A percentile compares a stretch with the other conserved stretches of the same genome.
These are phyloP conservation scores for Lamellibrachia columna DNA, from an alignment of 2,888 invertebrate species.

Conservation along the genomic window DNA sequence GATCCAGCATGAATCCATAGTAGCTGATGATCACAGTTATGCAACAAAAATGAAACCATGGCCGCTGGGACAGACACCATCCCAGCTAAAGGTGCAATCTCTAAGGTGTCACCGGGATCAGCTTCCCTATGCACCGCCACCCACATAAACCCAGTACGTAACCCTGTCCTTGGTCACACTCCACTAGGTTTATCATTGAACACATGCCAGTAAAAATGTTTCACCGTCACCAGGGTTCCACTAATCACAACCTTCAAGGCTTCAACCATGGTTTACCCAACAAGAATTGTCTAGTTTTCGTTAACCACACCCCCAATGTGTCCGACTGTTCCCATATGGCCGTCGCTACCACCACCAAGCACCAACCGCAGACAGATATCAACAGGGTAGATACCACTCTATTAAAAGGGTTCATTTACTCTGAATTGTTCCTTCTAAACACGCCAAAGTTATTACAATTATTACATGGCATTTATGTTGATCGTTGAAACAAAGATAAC, in stretches of 20 bases:
- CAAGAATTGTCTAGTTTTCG: slow-evolving; percentile 6
- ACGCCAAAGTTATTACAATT: not conserved
- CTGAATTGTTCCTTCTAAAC: not conserved
- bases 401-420: not conserved
- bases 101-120: not conserved
- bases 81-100: not conserved
- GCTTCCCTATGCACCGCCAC: not conserved
- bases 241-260: not conserved
- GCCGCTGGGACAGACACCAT: not conserved
- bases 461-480: not conserved
- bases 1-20: not conserved
- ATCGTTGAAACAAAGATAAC: not conserved
- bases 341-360: not conserved
- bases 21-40: not conserved
- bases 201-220: too few relatives aligned
- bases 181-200: too few relatives aligned
- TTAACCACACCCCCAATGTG: slow-evolving; percentile 6
- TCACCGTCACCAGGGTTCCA: not conserved
- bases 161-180: too few relatives aligned
- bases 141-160: not conserved
- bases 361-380: not conserved
- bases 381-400: not conserved
- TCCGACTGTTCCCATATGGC: not conserved
- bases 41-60: not conserved
- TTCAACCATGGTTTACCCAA: slow-evolving; percentile 3